phyloP scores from a whole-genome alignment of 2,113 vertebrate species.

The Microtus richardsoni region DNA sequence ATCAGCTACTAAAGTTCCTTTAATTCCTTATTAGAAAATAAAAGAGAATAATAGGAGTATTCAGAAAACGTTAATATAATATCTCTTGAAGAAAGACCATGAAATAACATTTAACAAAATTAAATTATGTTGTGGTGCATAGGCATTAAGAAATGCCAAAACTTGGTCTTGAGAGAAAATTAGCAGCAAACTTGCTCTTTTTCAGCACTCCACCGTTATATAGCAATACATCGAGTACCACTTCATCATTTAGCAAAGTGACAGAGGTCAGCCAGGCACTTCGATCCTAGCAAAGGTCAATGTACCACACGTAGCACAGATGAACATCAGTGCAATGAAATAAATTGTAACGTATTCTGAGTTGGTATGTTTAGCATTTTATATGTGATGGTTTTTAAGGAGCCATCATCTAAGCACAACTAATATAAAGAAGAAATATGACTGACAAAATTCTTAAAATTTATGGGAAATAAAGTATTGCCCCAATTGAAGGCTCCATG shows the following conservation, averaged over 20 bases:
- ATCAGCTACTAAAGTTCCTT: neutral
- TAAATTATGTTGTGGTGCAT: neutral
- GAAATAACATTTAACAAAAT: neutral
- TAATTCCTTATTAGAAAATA: neutral
- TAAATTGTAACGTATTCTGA: neutral
- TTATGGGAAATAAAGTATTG: neutral
- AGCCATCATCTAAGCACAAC: neutral
- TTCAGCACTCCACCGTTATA: neutral
- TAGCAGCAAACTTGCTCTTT: neutral
- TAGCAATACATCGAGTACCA: neutral
- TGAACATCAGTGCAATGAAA: neutral
- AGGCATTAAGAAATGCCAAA: neutral
- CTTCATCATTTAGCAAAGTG: neutral
- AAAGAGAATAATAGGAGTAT: neutral
- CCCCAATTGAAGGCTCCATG: neutral
- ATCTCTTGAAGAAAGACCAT: neutral
- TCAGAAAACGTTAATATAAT: neutral
- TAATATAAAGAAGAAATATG: neutral
- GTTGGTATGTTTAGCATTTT: neutral
- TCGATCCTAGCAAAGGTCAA: neutral
- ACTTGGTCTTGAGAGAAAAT: neutral
- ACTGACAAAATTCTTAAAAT: neutral
- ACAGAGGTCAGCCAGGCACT: neutral
- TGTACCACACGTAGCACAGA: neutral
- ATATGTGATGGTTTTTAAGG: neutral